Base-by-base conservation (phyloP, 2,113 vertebrate species). In the Calidris pugnax region DNA sequence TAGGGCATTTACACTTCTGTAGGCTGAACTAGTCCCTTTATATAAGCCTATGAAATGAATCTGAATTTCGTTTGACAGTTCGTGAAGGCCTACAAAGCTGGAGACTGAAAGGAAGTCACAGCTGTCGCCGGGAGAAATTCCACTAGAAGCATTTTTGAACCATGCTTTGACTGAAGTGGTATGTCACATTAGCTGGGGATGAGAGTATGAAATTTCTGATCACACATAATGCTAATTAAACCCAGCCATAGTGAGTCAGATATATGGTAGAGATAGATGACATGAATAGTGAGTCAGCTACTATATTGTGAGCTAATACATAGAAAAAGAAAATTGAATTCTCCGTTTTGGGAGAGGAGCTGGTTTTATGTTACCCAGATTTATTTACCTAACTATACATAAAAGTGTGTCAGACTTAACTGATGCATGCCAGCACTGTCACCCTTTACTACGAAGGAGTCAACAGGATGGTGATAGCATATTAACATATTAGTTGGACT, bases 341-440 rank as follows among this genome's bases (percentile, higher is more conserved):
- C 15, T 72, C 43, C 68, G 32, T 12, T 9, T 41, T 68, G 37
- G 35, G 18, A 53, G 9, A 55, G 28, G 53, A 72, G 7, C 4
- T 18, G 27, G 8, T 72, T 72, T 87, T 71, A 24, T 6, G 1
- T 27, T 62, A 37, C 2, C 4, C 10, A 26, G 0, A 0, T 68
- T 69, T 81, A 56, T 73, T 64, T 19, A 53, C 4, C 7, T 56
- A 41, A 47, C 6, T 80, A 3, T 5, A 56, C 7, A 32, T 11
- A 20, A 15, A 37, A 48, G 5, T 27, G 10, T 59, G 35, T 21
- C 7, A 55, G 32, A 7, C 7, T 69, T 50, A 89, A 64, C 5
- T 35, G 27, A 45, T 39, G 5, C 27, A 45, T 55, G 17, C 9
- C 45, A 68, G 4, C 33, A 62, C 19, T 10, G 28, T 35, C 10